Percentiles rank a stretch among this genome's conserved stretches.
Evolutionary conservation across 2,888 invertebrate species (phyloP).

Genomic region (Caradrina kadenii): DNA sequence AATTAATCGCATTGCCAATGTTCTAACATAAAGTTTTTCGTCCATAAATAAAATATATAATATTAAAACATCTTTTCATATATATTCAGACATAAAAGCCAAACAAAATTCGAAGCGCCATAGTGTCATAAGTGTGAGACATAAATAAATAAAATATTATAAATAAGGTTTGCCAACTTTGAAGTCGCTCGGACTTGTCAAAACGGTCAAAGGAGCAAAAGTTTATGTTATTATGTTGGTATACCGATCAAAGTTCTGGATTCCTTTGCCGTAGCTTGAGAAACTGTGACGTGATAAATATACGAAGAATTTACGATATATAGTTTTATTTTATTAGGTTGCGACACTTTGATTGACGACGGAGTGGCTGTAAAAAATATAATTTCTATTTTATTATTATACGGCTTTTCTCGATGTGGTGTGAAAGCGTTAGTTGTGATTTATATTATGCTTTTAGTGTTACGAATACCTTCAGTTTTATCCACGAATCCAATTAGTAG

Average conservation of each 20-base stretch:
- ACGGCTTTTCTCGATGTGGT: constrained; percentile 4
- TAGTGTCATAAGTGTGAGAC: constrained; percentile 19
- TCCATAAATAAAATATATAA: constrained; percentile 20
- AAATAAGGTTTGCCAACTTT: constrained; percentile 58
- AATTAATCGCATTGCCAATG: constrained; percentile 25
- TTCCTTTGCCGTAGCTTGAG: constrained; percentile 58
- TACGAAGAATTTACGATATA: constrained; percentile 48
- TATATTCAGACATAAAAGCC: constrained; percentile 47
- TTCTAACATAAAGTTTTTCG: constrained; percentile 26
- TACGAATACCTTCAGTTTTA: constrained; percentile 1
- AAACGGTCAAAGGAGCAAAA: constrained; percentile 77
- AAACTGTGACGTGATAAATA: constrained; percentile 56
- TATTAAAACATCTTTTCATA: constrained; percentile 12
- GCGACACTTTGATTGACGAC: constrained; percentile 47
- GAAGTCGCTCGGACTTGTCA: constrained; percentile 72
- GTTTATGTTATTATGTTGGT: constrained; percentile 72
- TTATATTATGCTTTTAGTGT: constrained; percentile 11
- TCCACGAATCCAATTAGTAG: background rate
- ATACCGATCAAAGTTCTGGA: constrained; percentile 77
- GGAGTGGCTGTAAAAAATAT: constrained; percentile 41
- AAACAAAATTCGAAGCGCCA: constrained; percentile 43
- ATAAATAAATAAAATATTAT: constrained; percentile 62
- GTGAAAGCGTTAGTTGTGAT: constrained; percentile 20
- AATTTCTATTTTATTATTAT: constrained; percentile 48
- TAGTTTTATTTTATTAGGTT: constrained; percentile 54